These are phyloP conservation scores for Babyrousa celebensis DNA, from an alignment of 2,797 vertebrate species.

Conservation along the genomic window DNA sequence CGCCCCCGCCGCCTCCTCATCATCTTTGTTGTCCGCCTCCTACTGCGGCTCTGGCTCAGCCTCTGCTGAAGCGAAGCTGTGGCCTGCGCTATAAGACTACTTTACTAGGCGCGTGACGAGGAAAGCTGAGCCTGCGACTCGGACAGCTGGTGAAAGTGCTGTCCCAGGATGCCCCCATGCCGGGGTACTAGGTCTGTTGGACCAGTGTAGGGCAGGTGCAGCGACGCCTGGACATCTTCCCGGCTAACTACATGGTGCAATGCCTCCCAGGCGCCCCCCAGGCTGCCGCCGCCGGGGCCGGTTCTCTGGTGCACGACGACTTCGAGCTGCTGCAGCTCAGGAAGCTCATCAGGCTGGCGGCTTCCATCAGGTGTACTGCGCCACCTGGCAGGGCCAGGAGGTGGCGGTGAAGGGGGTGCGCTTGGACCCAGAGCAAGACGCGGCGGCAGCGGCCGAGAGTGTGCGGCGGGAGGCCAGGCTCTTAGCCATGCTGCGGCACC, in stretches of 20 bases:
- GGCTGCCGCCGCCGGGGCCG: slow-evolving; percentile 87
- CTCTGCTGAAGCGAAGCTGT: slow-evolving; percentile 89
- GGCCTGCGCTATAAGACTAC: slow-evolving; percentile 96
- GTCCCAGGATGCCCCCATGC: slow-evolving; percentile 95
- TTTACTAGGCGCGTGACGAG: slow-evolving; percentile 94
- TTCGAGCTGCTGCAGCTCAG: slow-evolving; percentile 95
- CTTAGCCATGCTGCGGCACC: slow-evolving; percentile 96
- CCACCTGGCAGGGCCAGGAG: slow-evolving; percentile 96
- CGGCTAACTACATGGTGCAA: slow-evolving; percentile 94
- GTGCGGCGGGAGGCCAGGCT: slow-evolving; percentile 97
- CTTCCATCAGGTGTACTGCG: slow-evolving; percentile 97
- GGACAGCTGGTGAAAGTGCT: slow-evolving; percentile 96
- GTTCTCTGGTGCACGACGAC: slow-evolving; percentile 93
- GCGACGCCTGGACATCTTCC: slow-evolving; percentile 95
- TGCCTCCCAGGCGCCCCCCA: slow-evolving; percentile 90
- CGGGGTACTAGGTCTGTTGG: slow-evolving; percentile 97
- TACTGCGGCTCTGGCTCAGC: slow-evolving; percentile 54
- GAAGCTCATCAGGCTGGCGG: slow-evolving; percentile 98
- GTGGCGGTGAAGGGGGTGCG: slow-evolving; percentile 98
- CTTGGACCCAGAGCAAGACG: slow-evolving; percentile 97
- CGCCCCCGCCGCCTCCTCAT: slow-evolving; percentile 91
- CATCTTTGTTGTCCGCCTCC: slow-evolving; percentile 81
- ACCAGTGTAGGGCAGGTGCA: slow-evolving; percentile 95
- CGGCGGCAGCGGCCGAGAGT: slow-evolving; percentile 95
- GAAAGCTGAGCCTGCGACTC: slow-evolving; percentile 95